Conservation (phyloP, 2,113 vertebrate species). For the Etia nguti region DNA sequence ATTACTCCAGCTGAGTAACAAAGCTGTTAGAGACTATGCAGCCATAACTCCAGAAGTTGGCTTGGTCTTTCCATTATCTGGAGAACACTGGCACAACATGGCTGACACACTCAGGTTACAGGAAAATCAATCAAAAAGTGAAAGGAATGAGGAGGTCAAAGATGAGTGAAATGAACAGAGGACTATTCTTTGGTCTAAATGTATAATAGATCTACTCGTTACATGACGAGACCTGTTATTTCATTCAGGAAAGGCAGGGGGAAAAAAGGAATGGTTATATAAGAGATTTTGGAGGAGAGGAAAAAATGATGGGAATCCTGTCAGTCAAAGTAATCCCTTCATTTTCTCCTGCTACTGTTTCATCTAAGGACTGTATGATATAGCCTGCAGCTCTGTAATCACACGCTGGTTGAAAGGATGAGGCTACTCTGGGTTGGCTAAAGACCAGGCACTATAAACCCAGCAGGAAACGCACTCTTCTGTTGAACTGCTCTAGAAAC, state of each 20-base stretch:
- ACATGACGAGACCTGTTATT: slow-evolving; percentile 51
- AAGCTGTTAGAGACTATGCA: slow-evolving; percentile 54
- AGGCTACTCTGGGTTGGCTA: slow-evolving; percentile 21
- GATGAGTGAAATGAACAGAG: not conserved
- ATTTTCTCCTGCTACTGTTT: slow-evolving; percentile 55
- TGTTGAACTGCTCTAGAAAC: not conserved
- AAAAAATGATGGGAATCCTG: slow-evolving; percentile 34
- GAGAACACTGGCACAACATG: slow-evolving; percentile 57
- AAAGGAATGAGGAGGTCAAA: not conserved
- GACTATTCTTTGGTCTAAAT: slow-evolving; percentile 30
- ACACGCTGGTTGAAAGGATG: slow-evolving; percentile 41
- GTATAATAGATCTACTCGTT: slow-evolving; percentile 13
- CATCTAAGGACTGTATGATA: slow-evolving; percentile 33
- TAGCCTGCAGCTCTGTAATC: slow-evolving; percentile 45
- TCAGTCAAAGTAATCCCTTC: slow-evolving; percentile 65
- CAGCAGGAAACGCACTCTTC: slow-evolving; percentile 22
- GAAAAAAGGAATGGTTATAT: slow-evolving; percentile 23
- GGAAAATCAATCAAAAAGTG: not conserved
- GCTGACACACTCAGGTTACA: not conserved
- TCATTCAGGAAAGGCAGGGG: slow-evolving; percentile 7
- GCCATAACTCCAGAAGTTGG: slow-evolving; percentile 62
- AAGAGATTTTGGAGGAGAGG: slow-evolving; percentile 9
- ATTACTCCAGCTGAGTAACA: slow-evolving; percentile 67
- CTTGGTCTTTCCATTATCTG: slow-evolving; percentile 52
- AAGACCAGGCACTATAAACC: slow-evolving; percentile 34